These are phyloP conservation scores for Dromococcyx pavoninus DNA, from an alignment of 2,797 vertebrate genomes.

Conservation along the genomic window DNA sequence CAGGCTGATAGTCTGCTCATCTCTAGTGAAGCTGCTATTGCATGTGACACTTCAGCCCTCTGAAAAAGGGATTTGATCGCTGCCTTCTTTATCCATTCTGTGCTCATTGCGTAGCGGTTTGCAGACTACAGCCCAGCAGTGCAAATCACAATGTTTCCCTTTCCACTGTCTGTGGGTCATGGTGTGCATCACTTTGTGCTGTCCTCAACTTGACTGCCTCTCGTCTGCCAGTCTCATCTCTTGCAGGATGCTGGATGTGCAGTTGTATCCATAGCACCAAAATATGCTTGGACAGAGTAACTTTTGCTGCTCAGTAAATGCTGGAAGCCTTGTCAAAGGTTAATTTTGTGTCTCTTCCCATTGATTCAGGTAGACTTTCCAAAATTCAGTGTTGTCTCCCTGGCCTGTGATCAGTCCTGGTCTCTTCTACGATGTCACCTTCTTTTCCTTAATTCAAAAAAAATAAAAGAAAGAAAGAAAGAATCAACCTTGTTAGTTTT, in stretches of 20 bases:
- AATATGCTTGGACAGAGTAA: background rate
- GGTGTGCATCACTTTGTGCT: rapidly evolving
- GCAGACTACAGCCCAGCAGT: background rate
- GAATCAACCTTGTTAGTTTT: background rate
- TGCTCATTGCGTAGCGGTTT: rapidly evolving
- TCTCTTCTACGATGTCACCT: background rate
- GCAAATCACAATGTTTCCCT: background rate
- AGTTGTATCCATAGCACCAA: background rate
- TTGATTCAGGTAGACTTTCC: background rate
- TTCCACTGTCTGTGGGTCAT: rapidly evolving
- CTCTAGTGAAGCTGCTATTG: background rate
- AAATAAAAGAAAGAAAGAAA: no score
- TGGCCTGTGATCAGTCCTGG: background rate
- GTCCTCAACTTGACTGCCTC: background rate
- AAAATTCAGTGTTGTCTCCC: background rate
- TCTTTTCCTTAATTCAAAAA: background rate
- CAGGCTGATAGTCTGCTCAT: background rate
- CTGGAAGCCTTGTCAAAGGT: background rate
- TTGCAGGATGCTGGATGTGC: background rate
- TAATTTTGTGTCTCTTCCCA: background rate
- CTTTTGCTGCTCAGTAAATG: background rate
- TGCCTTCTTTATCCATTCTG: background rate
- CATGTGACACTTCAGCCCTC: background rate
- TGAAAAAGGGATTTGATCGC: background rate
- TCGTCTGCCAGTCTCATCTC: background rate